Conservation (phyloP, 2,113 vertebrate species). For the Acanthisitta chloris region DNA sequence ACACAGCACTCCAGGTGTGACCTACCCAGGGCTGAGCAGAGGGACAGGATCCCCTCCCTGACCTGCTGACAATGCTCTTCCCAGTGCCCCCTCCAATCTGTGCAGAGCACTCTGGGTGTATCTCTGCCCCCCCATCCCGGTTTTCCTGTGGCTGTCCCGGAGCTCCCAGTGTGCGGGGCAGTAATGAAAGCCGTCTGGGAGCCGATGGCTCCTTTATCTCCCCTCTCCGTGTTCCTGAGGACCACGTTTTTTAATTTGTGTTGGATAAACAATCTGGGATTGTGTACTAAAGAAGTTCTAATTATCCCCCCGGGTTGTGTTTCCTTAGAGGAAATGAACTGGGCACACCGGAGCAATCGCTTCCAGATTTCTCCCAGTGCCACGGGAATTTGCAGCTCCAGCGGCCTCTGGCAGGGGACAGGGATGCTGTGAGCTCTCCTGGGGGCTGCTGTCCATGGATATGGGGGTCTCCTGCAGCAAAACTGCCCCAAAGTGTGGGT, state of each 20-base stretch:
- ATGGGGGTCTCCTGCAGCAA: fast-evolving
- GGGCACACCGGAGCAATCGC: constrained; percentile 75
- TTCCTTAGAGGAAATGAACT: constrained; percentile 86
- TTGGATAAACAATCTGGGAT: constrained; percentile 83
- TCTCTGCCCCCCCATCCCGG: background rate
- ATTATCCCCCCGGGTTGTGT: constrained; percentile 81
- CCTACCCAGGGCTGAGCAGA: too few relatives aligned
- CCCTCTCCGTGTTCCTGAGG: constrained; percentile 65
- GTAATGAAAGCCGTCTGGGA: constrained; percentile 64
- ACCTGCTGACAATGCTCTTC: too few relatives aligned
- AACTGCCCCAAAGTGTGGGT: fast-evolving
- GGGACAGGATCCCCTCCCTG: too few relatives aligned
- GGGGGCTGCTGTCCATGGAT: background rate
- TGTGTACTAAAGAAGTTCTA: constrained; percentile 79
- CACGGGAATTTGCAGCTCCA: background rate
- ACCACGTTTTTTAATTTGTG: constrained; percentile 81
- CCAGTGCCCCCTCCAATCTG: too few relatives aligned
- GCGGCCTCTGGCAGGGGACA: background rate
- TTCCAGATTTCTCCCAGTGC: constrained; percentile 79
- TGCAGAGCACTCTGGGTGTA: background rate
- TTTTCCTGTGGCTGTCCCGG: background rate
- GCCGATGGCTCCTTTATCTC: constrained; percentile 42
- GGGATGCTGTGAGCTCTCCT: background rate
- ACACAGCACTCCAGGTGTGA: too few relatives aligned
- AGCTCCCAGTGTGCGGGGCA: background rate